Evolutionary conservation across 2,113 vertebrate genomes (phyloP).

Genomic region (Chlorodrepanis virens): DNA sequence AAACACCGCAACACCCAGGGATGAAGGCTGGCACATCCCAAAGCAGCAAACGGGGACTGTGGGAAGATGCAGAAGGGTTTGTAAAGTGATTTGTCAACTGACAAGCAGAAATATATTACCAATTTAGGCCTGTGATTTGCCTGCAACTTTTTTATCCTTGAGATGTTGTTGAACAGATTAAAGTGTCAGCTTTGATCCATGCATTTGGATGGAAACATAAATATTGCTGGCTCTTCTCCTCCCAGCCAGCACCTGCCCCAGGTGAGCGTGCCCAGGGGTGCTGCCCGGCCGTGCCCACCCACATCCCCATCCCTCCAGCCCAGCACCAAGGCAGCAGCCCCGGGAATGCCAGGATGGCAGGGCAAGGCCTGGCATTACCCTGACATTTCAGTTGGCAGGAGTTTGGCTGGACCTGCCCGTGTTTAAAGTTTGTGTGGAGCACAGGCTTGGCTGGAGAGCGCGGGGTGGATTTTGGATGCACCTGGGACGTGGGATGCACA

Average conservation of each 20-base stretch:
- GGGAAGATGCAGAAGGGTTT: not conserved
- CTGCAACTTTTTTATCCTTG: slow-evolving; percentile 72
- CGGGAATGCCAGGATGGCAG: not conserved
- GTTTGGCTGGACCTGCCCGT: fast-evolving
- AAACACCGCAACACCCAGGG: not conserved
- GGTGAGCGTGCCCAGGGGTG: not conserved
- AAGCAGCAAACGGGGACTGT: not conserved
- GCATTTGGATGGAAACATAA: slow-evolving; percentile 61
- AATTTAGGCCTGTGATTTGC: slow-evolving; percentile 66
- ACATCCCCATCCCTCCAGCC: not conserved
- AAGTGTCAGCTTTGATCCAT: slow-evolving; percentile 72
- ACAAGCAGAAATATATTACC: slow-evolving; percentile 63
- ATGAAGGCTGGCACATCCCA: not conserved
- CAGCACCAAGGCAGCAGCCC: not conserved
- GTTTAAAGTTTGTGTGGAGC: not conserved
- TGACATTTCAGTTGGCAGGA: not conserved
- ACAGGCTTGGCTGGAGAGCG: fast-evolving
- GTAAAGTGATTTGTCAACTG: slow-evolving; percentile 63
- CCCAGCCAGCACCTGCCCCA: not conserved
- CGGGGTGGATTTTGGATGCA: fast-evolving
- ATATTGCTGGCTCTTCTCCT: slow-evolving; percentile 23
- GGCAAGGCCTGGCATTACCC: not conserved
- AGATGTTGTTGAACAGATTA: slow-evolving; percentile 71
- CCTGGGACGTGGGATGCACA: fast-evolving
- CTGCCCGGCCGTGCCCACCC: not conserved